Percentiles rank a stretch among this genome's conserved stretches.
Conservation (phyloP, 2,113 vertebrate genomes). For the Aepyceros melampus region DNA sequence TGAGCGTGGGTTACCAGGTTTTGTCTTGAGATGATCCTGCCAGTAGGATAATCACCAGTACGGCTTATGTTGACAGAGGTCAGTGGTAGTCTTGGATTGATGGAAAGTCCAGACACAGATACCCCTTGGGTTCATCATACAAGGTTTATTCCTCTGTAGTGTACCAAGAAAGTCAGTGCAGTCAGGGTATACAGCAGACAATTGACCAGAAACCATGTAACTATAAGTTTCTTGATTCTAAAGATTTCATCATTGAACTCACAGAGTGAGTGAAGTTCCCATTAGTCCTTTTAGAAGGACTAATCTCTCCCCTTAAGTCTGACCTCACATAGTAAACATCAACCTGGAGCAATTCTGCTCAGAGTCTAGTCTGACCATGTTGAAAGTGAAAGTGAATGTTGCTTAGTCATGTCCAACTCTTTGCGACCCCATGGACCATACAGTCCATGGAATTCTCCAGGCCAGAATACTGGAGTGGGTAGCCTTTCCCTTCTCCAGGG, state of each 20-base stretch:
- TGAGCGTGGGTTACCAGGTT: not conserved
- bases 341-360: not conserved
- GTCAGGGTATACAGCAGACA: not conserved
- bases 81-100: not conserved
- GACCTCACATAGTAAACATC: not conserved
- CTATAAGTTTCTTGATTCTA: not conserved
- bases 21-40: not conserved
- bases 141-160: not conserved
- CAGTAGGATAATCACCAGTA: not conserved
- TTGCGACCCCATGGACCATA: not conserved
- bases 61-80: not conserved
- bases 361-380: not conserved
- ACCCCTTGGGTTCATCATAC: not conserved
- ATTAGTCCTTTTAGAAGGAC: not conserved
- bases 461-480: not conserved
- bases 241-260: not conserved
- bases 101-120: not conserved
- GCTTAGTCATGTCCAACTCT: not conserved
- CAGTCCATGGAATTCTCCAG: not conserved
- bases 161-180: not conserved
- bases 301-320: not conserved
- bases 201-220: not conserved
- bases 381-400: not conserved
- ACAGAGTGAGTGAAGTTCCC: not conserved
- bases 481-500: not conserved